Conservation (phyloP, 2,797 vertebrate species). For the Myotis findleyi region DNA sequence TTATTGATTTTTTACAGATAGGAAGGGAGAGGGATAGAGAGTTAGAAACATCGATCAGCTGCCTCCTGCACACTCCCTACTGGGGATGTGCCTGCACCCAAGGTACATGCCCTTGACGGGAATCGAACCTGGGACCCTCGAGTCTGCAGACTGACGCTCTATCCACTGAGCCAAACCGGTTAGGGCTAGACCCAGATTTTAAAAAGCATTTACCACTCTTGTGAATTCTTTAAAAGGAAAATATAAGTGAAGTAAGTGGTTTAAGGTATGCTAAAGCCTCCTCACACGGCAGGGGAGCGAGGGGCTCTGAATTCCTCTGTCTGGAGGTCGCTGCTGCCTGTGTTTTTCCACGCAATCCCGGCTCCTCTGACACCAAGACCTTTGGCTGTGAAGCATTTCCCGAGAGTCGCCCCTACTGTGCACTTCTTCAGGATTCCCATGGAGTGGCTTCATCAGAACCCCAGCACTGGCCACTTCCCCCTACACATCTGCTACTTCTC, state of each 20-base stretch:
- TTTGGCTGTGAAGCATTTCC: background rate
- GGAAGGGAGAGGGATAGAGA: too few relatives aligned
- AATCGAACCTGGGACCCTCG: too few relatives aligned
- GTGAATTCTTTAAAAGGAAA: background rate
- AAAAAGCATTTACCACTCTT: background rate
- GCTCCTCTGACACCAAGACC: background rate
- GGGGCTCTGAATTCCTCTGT: too few relatives aligned
- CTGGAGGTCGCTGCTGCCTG: background rate
- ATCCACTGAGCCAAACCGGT: too few relatives aligned
- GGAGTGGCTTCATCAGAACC: background rate
- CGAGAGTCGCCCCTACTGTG: too few relatives aligned
- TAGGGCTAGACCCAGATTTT: background rate
- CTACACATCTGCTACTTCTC: background rate
- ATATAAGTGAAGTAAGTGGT: background rate
- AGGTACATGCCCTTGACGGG: too few relatives aligned
- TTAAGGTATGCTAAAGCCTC: background rate
- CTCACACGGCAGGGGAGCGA: accelerated
- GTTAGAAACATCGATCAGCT: too few relatives aligned
- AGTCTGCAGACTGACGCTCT: too few relatives aligned
- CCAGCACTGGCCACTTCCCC: background rate
- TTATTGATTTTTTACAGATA: too few relatives aligned
- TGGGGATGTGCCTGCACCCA: too few relatives aligned
- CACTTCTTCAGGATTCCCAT: too few relatives aligned
- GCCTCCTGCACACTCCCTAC: too few relatives aligned
- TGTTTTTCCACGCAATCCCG: accelerated